Conservation (phyloP, 2,888 invertebrate genomes). For the Caenorhabditis sp. region DNA sequence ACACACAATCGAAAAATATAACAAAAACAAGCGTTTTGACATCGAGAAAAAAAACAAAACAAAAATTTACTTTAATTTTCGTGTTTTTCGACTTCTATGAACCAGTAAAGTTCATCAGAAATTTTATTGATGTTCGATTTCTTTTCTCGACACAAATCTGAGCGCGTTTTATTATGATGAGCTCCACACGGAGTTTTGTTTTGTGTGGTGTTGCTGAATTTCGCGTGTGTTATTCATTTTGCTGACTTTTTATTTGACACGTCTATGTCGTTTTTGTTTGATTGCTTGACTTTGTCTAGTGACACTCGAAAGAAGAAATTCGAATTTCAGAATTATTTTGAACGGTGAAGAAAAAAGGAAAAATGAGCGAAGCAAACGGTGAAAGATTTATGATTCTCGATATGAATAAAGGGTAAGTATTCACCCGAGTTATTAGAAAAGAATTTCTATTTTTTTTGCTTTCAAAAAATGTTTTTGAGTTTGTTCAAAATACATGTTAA, state of each 20-base stretch:
- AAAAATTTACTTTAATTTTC: no score
- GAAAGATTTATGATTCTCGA: conserved; percentile 32
- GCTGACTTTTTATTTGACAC: background rate
- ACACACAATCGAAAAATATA: background rate
- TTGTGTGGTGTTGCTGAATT: background rate
- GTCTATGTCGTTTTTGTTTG: background rate
- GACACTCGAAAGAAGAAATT: background rate
- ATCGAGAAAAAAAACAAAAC: background rate
- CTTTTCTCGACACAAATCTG: background rate
- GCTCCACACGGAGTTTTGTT: background rate
- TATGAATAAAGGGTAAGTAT: conserved; percentile 36
- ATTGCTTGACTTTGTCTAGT: conserved; percentile 2
- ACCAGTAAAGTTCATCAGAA: no score
- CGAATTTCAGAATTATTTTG: conserved; percentile 1
- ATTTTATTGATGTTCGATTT: background rate
- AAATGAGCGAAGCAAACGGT: conserved; percentile 17
- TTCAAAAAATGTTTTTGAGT: conserved; percentile 11
- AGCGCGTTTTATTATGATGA: background rate
- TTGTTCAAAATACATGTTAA: no score
- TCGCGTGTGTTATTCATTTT: background rate
- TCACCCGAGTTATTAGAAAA: no score
- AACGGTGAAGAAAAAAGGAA: conserved; percentile 4
- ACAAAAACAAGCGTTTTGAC: background rate
- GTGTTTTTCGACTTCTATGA: no score
- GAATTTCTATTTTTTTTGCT: background rate